Percentiles rank a stretch among this genome's conserved stretches.
Conservation (phyloP, 2,888 invertebrate species). For the Polymixis lichenea region DNA sequence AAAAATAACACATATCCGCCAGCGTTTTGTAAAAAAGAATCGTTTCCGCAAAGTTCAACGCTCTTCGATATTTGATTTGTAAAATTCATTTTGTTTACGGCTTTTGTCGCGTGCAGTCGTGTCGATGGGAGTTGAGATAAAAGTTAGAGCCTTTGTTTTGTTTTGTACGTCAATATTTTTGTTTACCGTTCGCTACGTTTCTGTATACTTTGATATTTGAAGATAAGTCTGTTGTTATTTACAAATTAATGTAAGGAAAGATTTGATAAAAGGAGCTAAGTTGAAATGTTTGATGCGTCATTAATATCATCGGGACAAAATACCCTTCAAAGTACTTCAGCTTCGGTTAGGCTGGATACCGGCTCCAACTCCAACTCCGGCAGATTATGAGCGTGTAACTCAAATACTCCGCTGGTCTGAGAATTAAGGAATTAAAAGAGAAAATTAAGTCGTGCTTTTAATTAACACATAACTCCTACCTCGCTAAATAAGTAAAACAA, state of each 20-base stretch:
- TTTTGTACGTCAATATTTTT: conserved; percentile 31
- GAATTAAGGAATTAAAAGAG: too few species aligned
- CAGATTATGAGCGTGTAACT: too few species aligned
- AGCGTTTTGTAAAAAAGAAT: background rate
- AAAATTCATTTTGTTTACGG: conserved; percentile 45
- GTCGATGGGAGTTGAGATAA: conserved; percentile 41
- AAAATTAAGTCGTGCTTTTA: too few species aligned
- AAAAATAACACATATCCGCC: conserved; percentile 23
- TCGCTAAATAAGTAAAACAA: conserved; percentile 10
- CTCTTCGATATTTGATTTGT: conserved; percentile 51
- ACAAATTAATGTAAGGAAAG: background rate
- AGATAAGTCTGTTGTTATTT: conserved; percentile 21
- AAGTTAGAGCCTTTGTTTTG: conserved; percentile 29
- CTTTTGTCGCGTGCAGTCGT: conserved; percentile 52
- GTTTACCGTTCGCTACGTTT: conserved; percentile 5
- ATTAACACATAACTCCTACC: conserved; percentile 6
- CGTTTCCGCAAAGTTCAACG: conserved; percentile 47
- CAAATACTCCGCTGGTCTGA: too few species aligned
- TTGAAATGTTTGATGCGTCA: background rate
- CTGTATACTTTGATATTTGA: background rate
- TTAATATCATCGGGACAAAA: background rate
- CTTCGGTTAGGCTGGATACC: too few species aligned
- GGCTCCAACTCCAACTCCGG: too few species aligned
- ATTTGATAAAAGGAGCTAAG: background rate
- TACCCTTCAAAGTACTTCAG: background rate